These are phyloP conservation scores for Xanthorhoe designata DNA, from an alignment of 2,888 invertebrate species.

Conservation along the genomic window DNA sequence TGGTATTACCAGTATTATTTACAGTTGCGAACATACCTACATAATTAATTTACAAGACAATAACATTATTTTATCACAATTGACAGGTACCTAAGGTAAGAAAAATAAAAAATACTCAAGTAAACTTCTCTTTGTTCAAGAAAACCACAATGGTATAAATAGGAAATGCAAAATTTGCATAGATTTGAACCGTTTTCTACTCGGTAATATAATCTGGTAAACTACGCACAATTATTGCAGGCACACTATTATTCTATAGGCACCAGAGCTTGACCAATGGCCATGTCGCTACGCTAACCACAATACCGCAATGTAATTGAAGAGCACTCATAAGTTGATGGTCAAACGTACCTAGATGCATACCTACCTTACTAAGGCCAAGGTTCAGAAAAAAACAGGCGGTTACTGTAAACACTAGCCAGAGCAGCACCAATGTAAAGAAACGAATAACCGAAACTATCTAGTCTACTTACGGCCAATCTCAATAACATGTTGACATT, in stretches of 20 bases:
- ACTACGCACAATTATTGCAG: slow-evolving; percentile 36
- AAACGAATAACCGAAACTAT: no score
- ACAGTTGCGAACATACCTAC: no score
- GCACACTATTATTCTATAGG: slow-evolving; percentile 36
- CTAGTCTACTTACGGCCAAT: no score
- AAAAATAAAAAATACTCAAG: no score
- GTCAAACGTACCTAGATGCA: slow-evolving; percentile 23
- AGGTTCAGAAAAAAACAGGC: not conserved
- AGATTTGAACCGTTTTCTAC: slow-evolving; percentile 8
- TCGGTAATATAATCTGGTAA: slow-evolving; percentile 25
- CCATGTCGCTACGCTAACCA: slow-evolving; percentile 42
- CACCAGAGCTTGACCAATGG: slow-evolving; percentile 40
- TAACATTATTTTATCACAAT: no score
- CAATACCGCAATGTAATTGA: slow-evolving; percentile 43
- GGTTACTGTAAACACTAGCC: not conserved
- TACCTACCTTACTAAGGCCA: not conserved
- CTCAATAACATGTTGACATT: no score
- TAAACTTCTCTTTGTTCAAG: not conserved
- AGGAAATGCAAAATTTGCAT: not conserved
- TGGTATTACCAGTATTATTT: no score
- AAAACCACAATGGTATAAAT: not conserved
- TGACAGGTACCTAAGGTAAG: no score
- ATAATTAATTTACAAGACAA: no score
- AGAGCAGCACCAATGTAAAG: no score
- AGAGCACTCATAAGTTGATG: slow-evolving; percentile 37